Conservation (phyloP, 2,888 invertebrate genomes). For the Magallana nippona region DNA sequence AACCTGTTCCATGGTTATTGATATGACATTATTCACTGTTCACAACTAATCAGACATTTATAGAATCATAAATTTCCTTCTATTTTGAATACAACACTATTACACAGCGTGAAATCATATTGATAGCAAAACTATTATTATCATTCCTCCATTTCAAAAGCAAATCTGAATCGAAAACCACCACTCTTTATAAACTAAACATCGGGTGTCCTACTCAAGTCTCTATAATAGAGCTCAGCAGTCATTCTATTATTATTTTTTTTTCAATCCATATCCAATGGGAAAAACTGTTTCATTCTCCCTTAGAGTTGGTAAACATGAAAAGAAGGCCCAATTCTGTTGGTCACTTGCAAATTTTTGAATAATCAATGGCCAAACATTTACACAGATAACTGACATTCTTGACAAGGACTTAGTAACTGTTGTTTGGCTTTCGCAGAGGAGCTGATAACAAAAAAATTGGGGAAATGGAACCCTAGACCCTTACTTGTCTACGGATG, state of each 20-base stretch:
- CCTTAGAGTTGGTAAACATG: neutral
- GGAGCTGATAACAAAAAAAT: constrained; percentile 33
- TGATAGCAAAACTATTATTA: too few relatives aligned
- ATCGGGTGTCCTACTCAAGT: too few relatives aligned
- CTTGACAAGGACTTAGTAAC: constrained; percentile 27
- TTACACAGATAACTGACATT: constrained; percentile 34
- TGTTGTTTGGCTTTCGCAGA: neutral
- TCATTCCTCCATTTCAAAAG: too few relatives aligned
- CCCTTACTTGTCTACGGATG: constrained; percentile 14
- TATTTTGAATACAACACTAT: too few relatives aligned
- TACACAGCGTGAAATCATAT: too few relatives aligned
- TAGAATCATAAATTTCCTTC: too few relatives aligned
- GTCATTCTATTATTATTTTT: neutral
- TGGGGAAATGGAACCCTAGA: constrained; percentile 37
- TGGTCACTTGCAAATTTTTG: constrained; percentile 44
- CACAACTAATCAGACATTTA: too few relatives aligned
- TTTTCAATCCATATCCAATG: neutral
- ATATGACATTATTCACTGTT: too few relatives aligned
- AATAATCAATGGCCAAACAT: constrained; percentile 40
- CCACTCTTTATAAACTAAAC: too few relatives aligned
- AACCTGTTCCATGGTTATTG: too few relatives aligned
- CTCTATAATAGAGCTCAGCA: neutral
- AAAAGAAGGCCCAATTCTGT: neutral
- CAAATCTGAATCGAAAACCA: too few relatives aligned
- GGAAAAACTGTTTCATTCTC: neutral